Base-by-base conservation (phyloP, 2,888 invertebrate genomes). In the Oasisia sp. region DNA sequence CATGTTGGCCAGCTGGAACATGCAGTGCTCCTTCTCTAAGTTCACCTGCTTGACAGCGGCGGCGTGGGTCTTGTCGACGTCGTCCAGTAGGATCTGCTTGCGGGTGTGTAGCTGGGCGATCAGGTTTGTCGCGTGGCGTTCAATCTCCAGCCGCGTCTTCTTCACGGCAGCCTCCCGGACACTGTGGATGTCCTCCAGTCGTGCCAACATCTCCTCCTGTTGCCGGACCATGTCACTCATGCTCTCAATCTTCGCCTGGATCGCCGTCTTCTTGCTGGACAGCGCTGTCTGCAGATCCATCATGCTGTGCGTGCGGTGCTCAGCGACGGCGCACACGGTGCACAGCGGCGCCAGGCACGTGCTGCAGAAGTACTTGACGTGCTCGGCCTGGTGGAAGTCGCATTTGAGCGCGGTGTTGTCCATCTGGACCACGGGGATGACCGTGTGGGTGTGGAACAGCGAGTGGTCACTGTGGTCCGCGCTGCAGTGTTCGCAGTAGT, bases 291-390 rank as follows among this genome's bases (percentile, higher is more conserved):
- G 58, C 12, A 94, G 92, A 27, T 94, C 94, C 32, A 92, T 91
- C 32, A 93, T 93, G 32, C 93, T 91, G 92, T 93, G 94, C 19
- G 32, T 92, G 32, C 92, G 89, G 93, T 94, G 94, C 32, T 94
- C 94, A 7, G 93, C 91, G 32, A 94, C 94, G 44, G 93, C 93
- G 58, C 94, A 93, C 56, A 94, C 93, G 4, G 94, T 93, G 89
- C 94, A 93, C 45, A 94, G 91, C 4, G 93, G 93, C 5, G 93
- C 92, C 56, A 93, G 92, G 58, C 94, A 94, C 0, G 93, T 93
- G 90, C 91, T 91, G 90, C 94, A 94, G 91, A 93, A 94, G 91
- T 94, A 94, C 56, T 92, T 91, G 27, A 94, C 93, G n/a, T 92
- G 91, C 90, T 94, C 94, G 5, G 94, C 94, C 74, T 93, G 92